phyloP scores from a whole-genome alignment of 2,797 vertebrate species.

The Argya squamiceps region DNA sequence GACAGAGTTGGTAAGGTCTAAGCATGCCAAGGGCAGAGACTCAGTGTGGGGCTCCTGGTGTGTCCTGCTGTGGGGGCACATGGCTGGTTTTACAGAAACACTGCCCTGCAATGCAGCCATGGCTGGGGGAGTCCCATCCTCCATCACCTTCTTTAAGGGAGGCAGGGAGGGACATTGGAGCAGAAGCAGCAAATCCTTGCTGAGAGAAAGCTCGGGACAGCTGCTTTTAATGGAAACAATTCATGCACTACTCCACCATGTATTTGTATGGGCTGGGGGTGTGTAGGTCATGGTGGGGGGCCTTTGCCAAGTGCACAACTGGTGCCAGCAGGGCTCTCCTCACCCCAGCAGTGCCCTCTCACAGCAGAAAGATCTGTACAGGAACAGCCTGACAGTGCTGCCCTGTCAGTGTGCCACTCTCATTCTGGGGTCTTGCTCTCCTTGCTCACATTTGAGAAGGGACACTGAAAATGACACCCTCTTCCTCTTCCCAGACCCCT shows the following conservation, averaged over 20 bases:
- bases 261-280: not conserved
- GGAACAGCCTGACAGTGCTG: not conserved
- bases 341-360: not conserved
- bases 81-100: fast-evolving
- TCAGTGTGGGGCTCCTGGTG: no score
- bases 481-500: not conserved
- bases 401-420: not conserved
- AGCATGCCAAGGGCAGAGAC: fast-evolving
- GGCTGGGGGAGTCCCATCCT: not conserved
- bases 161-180: not conserved
- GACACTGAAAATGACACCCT: not conserved
- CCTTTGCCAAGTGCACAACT: fast-evolving
- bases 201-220: not conserved
- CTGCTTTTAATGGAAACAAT: not conserved
- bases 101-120: fast-evolving
- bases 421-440: fast-evolving
- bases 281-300: not conserved
- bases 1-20: not conserved
- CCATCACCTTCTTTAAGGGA: not conserved
- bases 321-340: not conserved
- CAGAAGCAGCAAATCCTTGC: not conserved
- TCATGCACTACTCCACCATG: not conserved
- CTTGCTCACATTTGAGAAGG: not conserved
- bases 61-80: not conserved
- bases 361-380: fast-evolving